Evolutionary conservation across 1,140 invertebrate genomes (phyloP).

Genomic region (Bombus pascuorum): DNA sequence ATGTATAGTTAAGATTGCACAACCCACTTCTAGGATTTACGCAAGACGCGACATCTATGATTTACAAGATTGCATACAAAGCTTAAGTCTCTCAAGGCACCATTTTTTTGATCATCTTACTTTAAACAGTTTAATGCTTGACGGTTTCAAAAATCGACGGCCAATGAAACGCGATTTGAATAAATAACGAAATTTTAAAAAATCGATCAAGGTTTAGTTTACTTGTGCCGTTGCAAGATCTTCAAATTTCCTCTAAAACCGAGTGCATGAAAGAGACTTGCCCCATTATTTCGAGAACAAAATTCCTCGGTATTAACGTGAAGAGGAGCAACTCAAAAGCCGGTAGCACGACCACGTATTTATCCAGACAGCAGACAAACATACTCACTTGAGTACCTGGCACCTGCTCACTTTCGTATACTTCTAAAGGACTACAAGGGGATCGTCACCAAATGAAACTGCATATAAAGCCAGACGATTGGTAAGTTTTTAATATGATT

Average conservation of each 20-base stretch:
- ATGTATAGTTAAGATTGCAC: not conserved
- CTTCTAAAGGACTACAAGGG: slow-evolving; percentile 11
- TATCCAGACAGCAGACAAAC: slow-evolving; percentile 61
- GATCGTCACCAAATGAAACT: not conserved
- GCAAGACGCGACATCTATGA: slow-evolving; percentile 26
- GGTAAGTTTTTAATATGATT: not conserved
- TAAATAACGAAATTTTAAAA: no score
- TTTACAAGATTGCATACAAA: not conserved
- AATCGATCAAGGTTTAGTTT: not conserved
- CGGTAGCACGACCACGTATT: slow-evolving; percentile 47
- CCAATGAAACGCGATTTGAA: not conserved
- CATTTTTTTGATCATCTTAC: not conserved
- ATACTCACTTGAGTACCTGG: slow-evolving; percentile 36
- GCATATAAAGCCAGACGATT: not conserved
- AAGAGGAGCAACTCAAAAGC: slow-evolving; percentile 34
- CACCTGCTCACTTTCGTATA: slow-evolving; percentile 38
- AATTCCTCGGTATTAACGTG: slow-evolving; percentile 23
- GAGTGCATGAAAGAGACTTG: not conserved
- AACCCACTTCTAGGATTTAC: not conserved
- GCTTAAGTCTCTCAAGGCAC: not conserved
- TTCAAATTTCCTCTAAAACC: not conserved
- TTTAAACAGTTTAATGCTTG: not conserved
- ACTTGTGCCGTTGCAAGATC: not conserved
- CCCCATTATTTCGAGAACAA: slow-evolving; percentile 4
- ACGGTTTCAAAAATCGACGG: not conserved